Percentiles rank a stretch among this genome's conserved stretches.
These are phyloP conservation scores for Agrotis ipsilon DNA, from an alignment of 2,888 invertebrate genomes.

Conservation along the genomic window DNA sequence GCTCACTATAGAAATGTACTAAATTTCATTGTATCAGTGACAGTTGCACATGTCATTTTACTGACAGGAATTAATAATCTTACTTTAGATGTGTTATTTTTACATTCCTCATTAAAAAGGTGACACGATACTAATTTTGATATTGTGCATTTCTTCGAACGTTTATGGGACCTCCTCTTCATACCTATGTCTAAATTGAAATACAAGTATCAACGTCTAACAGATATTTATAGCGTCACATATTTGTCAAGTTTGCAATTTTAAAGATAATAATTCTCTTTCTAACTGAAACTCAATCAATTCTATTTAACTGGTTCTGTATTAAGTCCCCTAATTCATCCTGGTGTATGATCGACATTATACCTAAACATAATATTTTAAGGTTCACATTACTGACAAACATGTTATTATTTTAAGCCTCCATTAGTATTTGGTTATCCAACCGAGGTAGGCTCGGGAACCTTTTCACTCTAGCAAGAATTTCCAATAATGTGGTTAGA, in stretches of 20 bases:
- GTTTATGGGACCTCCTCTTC: no score
- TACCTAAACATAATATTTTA: not conserved
- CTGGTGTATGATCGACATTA: not conserved
- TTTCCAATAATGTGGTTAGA: conserved; percentile 39
- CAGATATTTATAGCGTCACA: not conserved
- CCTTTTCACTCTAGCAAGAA: conserved; percentile 36
- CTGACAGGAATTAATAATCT: no score
- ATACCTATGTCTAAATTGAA: no score
- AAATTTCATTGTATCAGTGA: no score
- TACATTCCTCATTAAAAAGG: no score
- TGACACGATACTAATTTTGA: no score
- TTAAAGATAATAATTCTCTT: not conserved
- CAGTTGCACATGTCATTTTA: no score
- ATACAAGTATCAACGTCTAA: no score
- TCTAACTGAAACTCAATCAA: not conserved
- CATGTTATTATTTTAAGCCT: conserved; percentile 31
- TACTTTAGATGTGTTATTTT: no score
- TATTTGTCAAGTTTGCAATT: not conserved
- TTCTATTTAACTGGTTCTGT: not conserved
- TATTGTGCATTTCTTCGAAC: no score
- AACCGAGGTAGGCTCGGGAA: not conserved
- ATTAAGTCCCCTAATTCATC: not conserved
- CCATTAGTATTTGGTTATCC: conserved; percentile 19
- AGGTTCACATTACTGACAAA: conserved; percentile 4
- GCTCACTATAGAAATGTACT: no score